These are phyloP conservation scores for Dissostichus mawsoni DNA, from an alignment of 2,113 vertebrate species.

Conservation along the genomic window DNA sequence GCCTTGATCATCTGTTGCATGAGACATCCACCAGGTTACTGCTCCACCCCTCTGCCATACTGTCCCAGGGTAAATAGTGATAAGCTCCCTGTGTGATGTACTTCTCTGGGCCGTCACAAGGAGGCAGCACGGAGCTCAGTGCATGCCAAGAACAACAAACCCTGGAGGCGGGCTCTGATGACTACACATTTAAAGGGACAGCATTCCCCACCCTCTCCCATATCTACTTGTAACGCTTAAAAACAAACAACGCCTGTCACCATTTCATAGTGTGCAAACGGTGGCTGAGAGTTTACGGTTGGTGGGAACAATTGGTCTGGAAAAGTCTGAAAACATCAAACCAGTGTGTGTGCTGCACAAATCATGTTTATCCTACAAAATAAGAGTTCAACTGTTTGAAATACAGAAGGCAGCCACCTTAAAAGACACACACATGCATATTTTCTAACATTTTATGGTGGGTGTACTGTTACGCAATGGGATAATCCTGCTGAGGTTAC, in stretches of 20 bases:
- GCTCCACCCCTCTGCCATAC: constrained; percentile 56
- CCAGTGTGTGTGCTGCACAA: constrained; percentile 14
- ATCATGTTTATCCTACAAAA: background rate
- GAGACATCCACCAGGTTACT: constrained; percentile 22
- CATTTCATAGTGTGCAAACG: constrained; percentile 27
- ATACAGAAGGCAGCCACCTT: background rate
- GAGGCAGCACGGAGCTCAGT: constrained; percentile 72
- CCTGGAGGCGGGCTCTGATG: constrained; percentile 68
- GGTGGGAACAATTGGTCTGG: constrained; percentile 23
- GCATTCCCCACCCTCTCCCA: constrained; percentile 57
- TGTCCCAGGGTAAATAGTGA: constrained; percentile 53
- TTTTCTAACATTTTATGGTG: constrained; percentile 9
- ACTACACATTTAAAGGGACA: constrained; percentile 76
- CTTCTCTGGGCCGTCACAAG: constrained; percentile 57
- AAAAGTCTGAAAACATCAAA: constrained; percentile 18
- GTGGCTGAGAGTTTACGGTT: constrained; percentile 28
- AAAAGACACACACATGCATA: background rate
- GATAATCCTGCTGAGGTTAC: constrained; percentile 59
- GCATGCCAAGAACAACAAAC: constrained; percentile 77
- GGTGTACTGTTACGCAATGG: constrained; percentile 27
- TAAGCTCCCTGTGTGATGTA: constrained; percentile 28
- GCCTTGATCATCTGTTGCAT: constrained; percentile 38
- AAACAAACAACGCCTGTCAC: constrained; percentile 71
- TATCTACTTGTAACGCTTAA: constrained; percentile 62
- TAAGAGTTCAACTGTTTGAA: constrained; percentile 1